Conservation (phyloP, 2,113 vertebrate genomes). For the Anolis sagrei region DNA sequence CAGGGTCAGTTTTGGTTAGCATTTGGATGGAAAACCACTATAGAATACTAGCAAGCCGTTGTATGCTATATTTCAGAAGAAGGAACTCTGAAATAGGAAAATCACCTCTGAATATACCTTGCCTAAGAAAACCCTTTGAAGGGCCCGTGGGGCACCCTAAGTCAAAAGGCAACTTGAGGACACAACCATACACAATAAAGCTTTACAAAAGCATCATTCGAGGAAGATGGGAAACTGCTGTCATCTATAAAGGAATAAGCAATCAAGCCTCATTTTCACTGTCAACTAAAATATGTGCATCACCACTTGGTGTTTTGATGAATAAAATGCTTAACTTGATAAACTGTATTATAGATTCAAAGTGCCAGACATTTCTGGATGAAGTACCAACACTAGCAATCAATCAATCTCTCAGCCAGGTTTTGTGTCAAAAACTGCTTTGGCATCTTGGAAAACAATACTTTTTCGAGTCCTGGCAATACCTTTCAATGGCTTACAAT, state of each 20-base stretch:
- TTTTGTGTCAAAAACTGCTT: not conserved
- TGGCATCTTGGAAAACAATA: not conserved
- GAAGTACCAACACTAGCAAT: not conserved
- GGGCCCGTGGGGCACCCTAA: too few relatives aligned
- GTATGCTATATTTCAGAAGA: too few relatives aligned
- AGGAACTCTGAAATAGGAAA: not conserved
- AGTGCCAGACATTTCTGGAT: not conserved
- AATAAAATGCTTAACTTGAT: not conserved
- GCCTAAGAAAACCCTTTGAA: too few relatives aligned
- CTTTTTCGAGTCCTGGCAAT: not conserved
- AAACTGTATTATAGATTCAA: not conserved
- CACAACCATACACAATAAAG: too few relatives aligned
- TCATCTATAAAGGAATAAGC: not conserved
- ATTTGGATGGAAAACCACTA: too few relatives aligned
- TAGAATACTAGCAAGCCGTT: too few relatives aligned
- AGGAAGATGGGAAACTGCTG: not conserved
- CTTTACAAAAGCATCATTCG: not conserved
- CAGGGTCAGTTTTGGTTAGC: too few relatives aligned
- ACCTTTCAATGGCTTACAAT: not conserved
- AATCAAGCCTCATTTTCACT: not conserved
- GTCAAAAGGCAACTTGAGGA: too few relatives aligned
- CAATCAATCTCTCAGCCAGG: too few relatives aligned
- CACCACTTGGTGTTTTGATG: not conserved
- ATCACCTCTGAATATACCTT: too few relatives aligned
- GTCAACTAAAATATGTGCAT: not conserved